Conservation (phyloP, 2,888 invertebrate genomes). For the Clanis bilineata region DNA sequence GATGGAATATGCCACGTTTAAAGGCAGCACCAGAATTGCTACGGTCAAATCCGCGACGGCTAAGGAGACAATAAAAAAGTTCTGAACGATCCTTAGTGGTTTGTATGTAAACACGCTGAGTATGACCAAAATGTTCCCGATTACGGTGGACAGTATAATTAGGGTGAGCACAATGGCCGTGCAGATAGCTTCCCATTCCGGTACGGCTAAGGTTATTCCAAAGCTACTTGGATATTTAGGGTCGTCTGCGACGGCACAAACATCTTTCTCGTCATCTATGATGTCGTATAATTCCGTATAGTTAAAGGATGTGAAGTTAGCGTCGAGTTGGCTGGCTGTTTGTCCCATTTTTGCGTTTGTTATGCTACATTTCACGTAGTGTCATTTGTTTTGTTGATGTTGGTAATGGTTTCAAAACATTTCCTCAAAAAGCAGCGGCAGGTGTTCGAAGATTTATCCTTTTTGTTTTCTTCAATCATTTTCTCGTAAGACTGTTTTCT, state of each 20-base stretch:
- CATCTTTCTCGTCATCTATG: constrained; percentile 65
- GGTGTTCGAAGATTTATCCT: constrained; percentile 44
- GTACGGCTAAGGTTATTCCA: constrained; percentile 88
- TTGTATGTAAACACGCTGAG: constrained; percentile 97
- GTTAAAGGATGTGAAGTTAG: constrained; percentile 60
- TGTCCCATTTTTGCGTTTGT: constrained; percentile 66
- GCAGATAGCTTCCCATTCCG: constrained; percentile 92
- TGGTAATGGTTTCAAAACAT: constrained; percentile 38
- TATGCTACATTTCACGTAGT: constrained; percentile 63
- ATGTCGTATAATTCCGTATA: constrained; percentile 54
- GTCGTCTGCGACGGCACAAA: constrained; percentile 68
- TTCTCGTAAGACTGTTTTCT: constrained; percentile 60
- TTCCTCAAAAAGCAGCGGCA: constrained; percentile 38
- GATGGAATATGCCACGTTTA: constrained; percentile 96
- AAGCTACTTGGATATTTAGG: constrained; percentile 84
- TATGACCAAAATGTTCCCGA: constrained; percentile 96
- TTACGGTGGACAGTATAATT: constrained; percentile 93
- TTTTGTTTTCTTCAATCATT: constrained; percentile 46
- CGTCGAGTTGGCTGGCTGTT: constrained; percentile 55
- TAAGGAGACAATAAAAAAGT: constrained; percentile 97
- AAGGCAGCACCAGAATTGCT: constrained; percentile 93
- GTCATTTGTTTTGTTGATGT: constrained; percentile 35
- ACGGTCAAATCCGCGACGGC: constrained; percentile 97
- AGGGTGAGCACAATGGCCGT: constrained; percentile 91
- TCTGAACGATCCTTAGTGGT: constrained; percentile 95